phyloP scores from a whole-genome alignment of 92 coral and sea anemone genomes.

The Epizoanthus stellaris region DNA sequence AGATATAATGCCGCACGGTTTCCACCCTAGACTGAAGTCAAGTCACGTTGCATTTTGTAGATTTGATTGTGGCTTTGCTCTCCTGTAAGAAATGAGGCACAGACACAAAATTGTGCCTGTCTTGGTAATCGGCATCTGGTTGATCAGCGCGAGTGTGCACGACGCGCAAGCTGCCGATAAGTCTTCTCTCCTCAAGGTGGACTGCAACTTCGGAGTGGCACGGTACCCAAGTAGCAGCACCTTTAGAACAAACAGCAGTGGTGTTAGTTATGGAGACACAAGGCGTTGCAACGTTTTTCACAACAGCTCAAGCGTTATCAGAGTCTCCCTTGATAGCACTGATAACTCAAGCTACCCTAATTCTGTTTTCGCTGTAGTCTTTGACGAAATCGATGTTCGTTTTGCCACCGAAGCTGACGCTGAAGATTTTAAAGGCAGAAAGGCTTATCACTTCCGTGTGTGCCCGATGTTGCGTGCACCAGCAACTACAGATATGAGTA shows the following conservation, averaged over 20 bases:
- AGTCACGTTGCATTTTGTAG: not conserved
- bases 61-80: not conserved
- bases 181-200: constrained; percentile 46
- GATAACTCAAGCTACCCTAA: constrained; percentile 26
- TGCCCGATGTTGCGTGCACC: not conserved
- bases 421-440: no score
- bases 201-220: constrained; percentile 68
- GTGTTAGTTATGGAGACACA: constrained; percentile 61
- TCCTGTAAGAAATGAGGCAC: not conserved
- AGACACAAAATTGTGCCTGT: not conserved
- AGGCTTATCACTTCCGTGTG: no score
- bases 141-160: not conserved
- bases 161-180: constrained; percentile 20
- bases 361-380: constrained; percentile 55
- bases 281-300: constrained; percentile 54
- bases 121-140: not conserved
- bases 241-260: constrained; percentile 46
- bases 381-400: not conserved
- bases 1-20: no score
- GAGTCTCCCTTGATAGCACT: constrained; percentile 42
- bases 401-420: no score
- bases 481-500: no score
- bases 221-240: constrained; percentile 7
- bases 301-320: constrained; percentile 46
- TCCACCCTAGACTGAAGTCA: no score